phyloP scores from a whole-genome alignment of 1,140 invertebrate species.

The Pogonomyrmex barbatus region DNA sequence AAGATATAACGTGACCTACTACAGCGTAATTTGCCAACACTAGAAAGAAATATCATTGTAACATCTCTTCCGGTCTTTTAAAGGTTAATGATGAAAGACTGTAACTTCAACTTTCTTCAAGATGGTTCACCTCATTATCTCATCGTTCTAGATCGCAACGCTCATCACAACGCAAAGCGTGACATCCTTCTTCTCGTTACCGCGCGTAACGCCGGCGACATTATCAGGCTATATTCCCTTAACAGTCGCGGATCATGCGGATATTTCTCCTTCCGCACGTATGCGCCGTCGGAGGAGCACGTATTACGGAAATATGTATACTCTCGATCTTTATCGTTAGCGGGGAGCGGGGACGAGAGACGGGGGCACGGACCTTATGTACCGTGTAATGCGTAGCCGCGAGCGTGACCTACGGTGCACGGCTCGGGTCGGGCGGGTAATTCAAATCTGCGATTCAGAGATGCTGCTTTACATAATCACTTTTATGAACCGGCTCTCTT shows the following conservation, averaged over 20 bases:
- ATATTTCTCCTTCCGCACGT: conserved; percentile 17
- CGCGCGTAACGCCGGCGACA: background rate
- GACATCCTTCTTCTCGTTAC: conserved; percentile 3
- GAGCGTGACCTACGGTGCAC: conserved; percentile 51
- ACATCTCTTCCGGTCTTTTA: conserved; percentile 4
- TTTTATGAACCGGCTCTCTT: conserved; percentile 62
- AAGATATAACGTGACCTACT: background rate
- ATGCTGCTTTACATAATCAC: conserved; percentile 70
- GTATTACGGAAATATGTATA: conserved; percentile 50
- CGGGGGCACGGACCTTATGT: background rate
- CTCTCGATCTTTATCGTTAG: conserved; percentile 49
- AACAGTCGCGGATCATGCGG: conserved; percentile 45
- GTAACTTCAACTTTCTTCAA: conserved; percentile 3
- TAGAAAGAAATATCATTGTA: conserved; percentile 6
- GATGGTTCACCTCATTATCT: conserved; percentile 17
- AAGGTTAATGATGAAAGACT: conserved; percentile 24
- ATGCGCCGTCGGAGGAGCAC: background rate
- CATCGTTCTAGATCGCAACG: background rate
- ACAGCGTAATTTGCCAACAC: background rate
- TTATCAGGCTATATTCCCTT: conserved; percentile 33
- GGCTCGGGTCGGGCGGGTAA: background rate
- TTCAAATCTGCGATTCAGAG: conserved; percentile 49
- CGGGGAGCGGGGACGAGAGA: background rate
- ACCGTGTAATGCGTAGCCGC: conserved; percentile 42
- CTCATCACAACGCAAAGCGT: conserved; percentile 15